Evolutionary conservation across 2,888 invertebrate species (phyloP), one percentile per base, ranked within the genome.

Genomic region (Vannuccia rotundouncinata): DNA sequence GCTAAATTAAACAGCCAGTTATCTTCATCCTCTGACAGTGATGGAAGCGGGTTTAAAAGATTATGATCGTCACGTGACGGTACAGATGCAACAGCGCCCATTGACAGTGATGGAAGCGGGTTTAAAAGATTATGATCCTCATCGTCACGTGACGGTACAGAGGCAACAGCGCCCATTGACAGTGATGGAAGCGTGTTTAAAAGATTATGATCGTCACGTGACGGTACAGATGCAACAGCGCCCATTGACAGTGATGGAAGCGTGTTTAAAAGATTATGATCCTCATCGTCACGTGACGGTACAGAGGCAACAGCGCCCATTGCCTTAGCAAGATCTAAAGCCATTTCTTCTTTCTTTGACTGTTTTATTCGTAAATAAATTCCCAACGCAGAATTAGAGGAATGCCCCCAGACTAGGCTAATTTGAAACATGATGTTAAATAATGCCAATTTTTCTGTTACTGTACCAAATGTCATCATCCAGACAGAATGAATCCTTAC

Each of bases 301-400:
- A 45, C 45, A 45, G 45, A 45, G 5, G 45, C 45, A 45, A 45
- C 45, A 45, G 45, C 45, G 45, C 45, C 45, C 45, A 45, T 5
- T 10, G 45, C 45, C 45, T 45, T 45, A 45, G 45, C 45, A 17
- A 45, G 45, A 45, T 45, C 45, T 45, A 45, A 5, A 45, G 5
- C 45, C 45, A 73, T 29, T 31, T 29, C 22, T 75, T 75, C 75
- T 75, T 27, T 75, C 75, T 75, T 75, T 75, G 75, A 75, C 25
- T 75, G 27, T 31, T 75, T 31, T 13, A 75, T 75, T 27, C 29
- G 29, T 29, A 27, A 27, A 75, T 75, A 75, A 29, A 75, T 75
- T 31, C 75, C 75, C 75, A 75, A 31, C 29, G 30, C 17, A 5
- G 22, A 73, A 73, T 73, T 73, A 25, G 10, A 73, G 5, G 22